Conservation (phyloP, 2,113 vertebrate genomes). For the Megaceryle torquata region DNA sequence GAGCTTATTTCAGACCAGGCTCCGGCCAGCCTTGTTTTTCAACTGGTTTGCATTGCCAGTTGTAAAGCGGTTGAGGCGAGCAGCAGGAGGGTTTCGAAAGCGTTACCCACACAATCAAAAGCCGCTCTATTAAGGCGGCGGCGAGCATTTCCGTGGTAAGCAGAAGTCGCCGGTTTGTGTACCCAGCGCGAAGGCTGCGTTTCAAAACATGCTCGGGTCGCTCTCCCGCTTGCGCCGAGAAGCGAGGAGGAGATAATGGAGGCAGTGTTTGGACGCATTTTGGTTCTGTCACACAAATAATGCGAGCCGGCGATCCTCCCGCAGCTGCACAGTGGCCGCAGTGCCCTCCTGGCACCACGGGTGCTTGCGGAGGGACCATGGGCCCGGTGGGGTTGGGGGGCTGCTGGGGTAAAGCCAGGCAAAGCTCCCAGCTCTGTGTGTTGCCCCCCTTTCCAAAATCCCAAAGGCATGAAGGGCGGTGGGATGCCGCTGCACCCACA, state of each 20-base stretch:
- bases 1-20: not conserved
- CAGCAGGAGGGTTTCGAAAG: not conserved
- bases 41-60: not conserved
- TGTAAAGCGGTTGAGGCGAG: not conserved
- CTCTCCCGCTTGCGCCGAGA: not conserved
- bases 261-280: slow-evolving; percentile 3
- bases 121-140: slow-evolving; percentile 4
- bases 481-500: not conserved
- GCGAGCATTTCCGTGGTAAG: not conserved
- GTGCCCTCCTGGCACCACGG: rapidly evolving
- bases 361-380: not conserved
- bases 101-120: slow-evolving; percentile 34
- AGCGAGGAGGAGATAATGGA: slow-evolving; percentile 7
- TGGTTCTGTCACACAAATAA: not conserved
- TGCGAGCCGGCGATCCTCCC: not conserved
- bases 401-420: not conserved
- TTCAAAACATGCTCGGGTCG: slow-evolving; percentile 17
- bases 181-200: slow-evolving; percentile 10
- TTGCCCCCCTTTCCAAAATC: rapidly evolving
- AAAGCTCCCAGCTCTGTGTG: rapidly evolving
- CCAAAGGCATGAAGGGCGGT: rapidly evolving
- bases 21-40: not conserved
- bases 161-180: not conserved
- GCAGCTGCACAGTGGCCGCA: not conserved
- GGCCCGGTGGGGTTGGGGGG: not conserved